Conservation (phyloP, 2,888 invertebrate genomes). For the Amphipyra berbera region DNA sequence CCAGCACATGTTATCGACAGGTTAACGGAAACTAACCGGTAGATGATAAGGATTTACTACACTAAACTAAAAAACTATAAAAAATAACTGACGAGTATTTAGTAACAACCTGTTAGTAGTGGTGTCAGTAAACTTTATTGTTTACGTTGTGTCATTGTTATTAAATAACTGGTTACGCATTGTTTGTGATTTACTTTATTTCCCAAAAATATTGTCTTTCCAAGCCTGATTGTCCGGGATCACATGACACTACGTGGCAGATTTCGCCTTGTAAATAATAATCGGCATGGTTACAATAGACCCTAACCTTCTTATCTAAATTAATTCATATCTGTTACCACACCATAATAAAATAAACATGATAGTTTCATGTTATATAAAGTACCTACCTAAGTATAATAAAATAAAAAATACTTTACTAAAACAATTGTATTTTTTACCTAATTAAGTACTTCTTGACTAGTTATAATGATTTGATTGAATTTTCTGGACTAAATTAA, state of each 20-base stretch:
- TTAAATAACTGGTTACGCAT: constrained; percentile 7
- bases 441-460: too few relatives aligned
- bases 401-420: too few relatives aligned
- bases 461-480: too few relatives aligned
- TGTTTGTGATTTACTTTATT: background rate
- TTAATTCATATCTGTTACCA: background rate
- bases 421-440: too few relatives aligned
- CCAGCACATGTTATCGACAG: constrained; percentile 28
- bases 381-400: too few relatives aligned
- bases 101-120: constrained; percentile 10
- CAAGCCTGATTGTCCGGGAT: background rate
- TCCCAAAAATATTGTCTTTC: too few relatives aligned
- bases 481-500: too few relatives aligned
- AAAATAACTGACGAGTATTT: background rate
- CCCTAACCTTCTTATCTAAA: background rate
- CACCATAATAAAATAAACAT: too few relatives aligned
- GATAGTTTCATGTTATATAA: too few relatives aligned
- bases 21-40: constrained; percentile 33
- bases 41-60: background rate
- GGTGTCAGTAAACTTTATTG: constrained; percentile 23
- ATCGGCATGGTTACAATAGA: background rate
- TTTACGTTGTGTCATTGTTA: constrained; percentile 18
- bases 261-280: too few relatives aligned
- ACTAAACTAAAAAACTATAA: background rate
- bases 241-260: too few relatives aligned